Percentiles rank a stretch among this genome's conserved stretches.
These are phyloP conservation scores for Caenorhabditis sp. DNA, from an alignment of 2,888 invertebrate species.

Conservation along the genomic window DNA sequence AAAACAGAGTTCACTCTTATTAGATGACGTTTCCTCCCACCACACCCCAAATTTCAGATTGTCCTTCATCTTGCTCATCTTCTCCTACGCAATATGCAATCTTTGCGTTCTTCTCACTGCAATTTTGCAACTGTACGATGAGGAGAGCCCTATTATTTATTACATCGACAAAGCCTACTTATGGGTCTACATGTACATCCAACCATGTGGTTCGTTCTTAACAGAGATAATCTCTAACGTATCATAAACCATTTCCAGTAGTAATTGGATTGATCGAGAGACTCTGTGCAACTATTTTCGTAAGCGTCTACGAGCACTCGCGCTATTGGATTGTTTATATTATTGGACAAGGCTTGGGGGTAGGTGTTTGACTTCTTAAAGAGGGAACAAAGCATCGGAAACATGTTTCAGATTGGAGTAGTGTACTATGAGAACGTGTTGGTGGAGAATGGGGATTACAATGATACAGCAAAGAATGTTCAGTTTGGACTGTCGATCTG, in stretches of 20 bases:
- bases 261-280: conserved; percentile 67
- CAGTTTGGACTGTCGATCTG: conserved; percentile 56
- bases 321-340: conserved; percentile 59
- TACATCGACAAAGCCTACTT: conserved; percentile 47
- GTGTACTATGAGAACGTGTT: conserved; percentile 47
- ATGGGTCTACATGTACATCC: conserved; percentile 64
- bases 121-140: conserved; percentile 33
- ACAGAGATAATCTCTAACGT: not conserved
- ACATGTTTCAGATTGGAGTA: conserved; percentile 35
- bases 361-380: conserved; percentile 6
- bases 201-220: conserved; percentile 59
- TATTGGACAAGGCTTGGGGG: conserved; percentile 51
- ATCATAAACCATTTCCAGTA: conserved; percentile 46
- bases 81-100: conserved; percentile 63
- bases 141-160: conserved; percentile 9
- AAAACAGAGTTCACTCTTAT: not conserved
- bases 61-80: conserved; percentile 51
- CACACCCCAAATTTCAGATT: conserved; percentile 33
- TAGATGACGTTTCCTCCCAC: too few relatives aligned
- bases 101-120: conserved; percentile 41
- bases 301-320: conserved; percentile 63
- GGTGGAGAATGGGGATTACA: conserved; percentile 33
- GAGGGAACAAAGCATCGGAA: not conserved
- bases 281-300: conserved; percentile 63
- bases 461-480: conserved; percentile 47